Evolutionary conservation across 1,140 invertebrate genomes (phyloP).

Genomic region (Aphaenogaster ashmeadi): DNA sequence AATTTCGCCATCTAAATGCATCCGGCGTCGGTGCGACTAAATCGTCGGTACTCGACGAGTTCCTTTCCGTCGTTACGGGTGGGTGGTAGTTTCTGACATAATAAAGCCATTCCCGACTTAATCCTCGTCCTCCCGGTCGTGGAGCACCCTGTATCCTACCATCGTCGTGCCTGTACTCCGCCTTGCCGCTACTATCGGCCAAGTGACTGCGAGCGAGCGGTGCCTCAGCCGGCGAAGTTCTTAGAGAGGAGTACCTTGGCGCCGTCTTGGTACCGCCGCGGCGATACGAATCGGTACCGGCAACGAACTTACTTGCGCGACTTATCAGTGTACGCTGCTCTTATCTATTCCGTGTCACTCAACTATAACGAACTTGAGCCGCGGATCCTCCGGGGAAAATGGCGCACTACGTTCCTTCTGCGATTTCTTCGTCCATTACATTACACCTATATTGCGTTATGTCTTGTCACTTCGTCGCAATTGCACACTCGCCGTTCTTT

Average conservation of each 20-base stretch:
- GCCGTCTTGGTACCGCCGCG: conserved; percentile 6
- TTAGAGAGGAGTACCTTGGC: conserved; percentile 7
- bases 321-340: conserved; percentile 28
- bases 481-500: background rate
- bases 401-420: background rate
- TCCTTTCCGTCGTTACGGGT: conserved; percentile 65
- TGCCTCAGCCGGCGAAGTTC: conserved; percentile 36
- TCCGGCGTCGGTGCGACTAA: conserved; percentile 72
- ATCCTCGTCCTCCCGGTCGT: conserved; percentile 70
- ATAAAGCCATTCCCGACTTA: conserved; percentile 81
- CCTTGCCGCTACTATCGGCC: conserved; percentile 28
- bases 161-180: conserved; percentile 48
- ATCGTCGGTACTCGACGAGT: conserved; percentile 72
- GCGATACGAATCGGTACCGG: conserved; percentile 46
- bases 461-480: background rate
- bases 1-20: conserved; percentile 84
- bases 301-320: conserved; percentile 52
- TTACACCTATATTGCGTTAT: conserved; percentile 1
- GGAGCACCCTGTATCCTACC: background rate
- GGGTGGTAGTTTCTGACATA: conserved; percentile 79
- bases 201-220: background rate
- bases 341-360: conserved; percentile 47
- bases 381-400: background rate
- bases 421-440: conserved; percentile 19
- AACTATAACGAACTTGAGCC: conserved; percentile 28